Evolutionary conservation across 1,140 invertebrate species (phyloP), one percentile per base, ranked within the genome.

Genomic region (Panagrolaimus sp.): DNA sequence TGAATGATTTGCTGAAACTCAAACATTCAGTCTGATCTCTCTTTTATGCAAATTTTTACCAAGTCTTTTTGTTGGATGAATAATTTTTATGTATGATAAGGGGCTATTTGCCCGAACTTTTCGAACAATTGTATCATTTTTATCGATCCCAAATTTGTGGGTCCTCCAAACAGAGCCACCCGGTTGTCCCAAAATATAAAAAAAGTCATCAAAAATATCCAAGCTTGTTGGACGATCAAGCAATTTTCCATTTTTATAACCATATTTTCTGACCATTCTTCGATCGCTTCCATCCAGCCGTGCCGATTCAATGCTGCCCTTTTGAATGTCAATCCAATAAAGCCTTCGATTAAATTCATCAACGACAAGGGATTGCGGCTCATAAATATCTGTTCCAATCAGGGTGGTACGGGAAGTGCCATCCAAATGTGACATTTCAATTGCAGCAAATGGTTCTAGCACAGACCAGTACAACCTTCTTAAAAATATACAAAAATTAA

Each of bases 251-350:
- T 58, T 58, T 17, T 58, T 28, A 28, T 58, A 58, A 0, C 52
- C 52, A 21, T 58, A 58, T 58, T 58, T 58, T 12, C 28, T 12
- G 1, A 89, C 86, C 10, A 88, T 71, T 67, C 86, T 85, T 21
- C 90, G 84, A 78, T 90, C 88, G 21, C 85, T 87, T 38, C 91
- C 91, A 82, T 92, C 89, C 43, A 91, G 88, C 75, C 89, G 87
- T 66, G 88, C 87, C 43, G 89, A 86, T 84, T 92, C 90, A 65
- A 93, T 89, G 74, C 89, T 89, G 78, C 89, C 88, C 4, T 89
- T 84, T 66, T 89, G 86, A 0, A 89, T 88, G 83, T 92, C 90
- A 1, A 88, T 86, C 90, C 90, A 91, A 84, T 91, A 92, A 0
- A 92, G 76, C 63, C 89, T 83, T 17, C 85, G 83, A 4, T 88